Base-by-base conservation (phyloP, 2,888 invertebrate genomes). In the Frankliniella fusca region DNA sequence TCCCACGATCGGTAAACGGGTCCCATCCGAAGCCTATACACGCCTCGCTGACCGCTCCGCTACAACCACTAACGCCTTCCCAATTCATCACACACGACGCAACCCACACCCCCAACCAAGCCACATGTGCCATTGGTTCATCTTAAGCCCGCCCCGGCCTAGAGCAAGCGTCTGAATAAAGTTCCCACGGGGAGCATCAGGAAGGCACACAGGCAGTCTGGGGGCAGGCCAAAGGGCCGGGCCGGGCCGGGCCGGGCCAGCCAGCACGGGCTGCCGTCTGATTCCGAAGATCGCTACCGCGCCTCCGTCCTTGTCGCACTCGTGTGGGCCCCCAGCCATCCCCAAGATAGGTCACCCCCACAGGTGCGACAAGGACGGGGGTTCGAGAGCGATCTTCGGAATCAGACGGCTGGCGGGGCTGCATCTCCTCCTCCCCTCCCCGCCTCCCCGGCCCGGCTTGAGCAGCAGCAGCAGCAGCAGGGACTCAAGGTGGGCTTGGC, bases 351-450 rank as follows among this genome's bases (percentile, higher is more conserved):
- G n/a, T n/a, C n/a, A n/a, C n/a, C n/a, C n/a, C n/a, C n/a, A n/a
- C n/a, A n/a, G n/a, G n/a, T n/a, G n/a, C n/a, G n/a, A n/a, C n/a
- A n/a, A n/a, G n/a, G n/a, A n/a, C n/a, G n/a, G n/a, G n/a, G n/a
- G n/a, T n/a, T n/a, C n/a, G n/a, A n/a, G n/a, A n/a, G n/a, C n/a
- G n/a, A n/a, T n/a, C n/a, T n/a, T n/a, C n/a, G n/a, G n/a, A n/a
- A n/a, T n/a, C n/a, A n/a, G n/a, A n/a, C n/a, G n/a, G n/a, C n/a
- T n/a, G n/a, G n/a, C n/a, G n/a, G n/a, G n/a, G n/a, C 88, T 87
- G 88, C 90, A 90, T 83, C 88, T 88, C 86, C 88, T 89, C 88
- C 83, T 88, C 86, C 86, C 88, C 85, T 38, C 88, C 88, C 86
- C 88, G 89, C 88, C 83, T 88, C 86, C 86, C 88, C 85, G 84